These are phyloP conservation scores for Tenthredo scrophulariae DNA, from an alignment of 2,888 invertebrate genomes.

Conservation along the genomic window DNA sequence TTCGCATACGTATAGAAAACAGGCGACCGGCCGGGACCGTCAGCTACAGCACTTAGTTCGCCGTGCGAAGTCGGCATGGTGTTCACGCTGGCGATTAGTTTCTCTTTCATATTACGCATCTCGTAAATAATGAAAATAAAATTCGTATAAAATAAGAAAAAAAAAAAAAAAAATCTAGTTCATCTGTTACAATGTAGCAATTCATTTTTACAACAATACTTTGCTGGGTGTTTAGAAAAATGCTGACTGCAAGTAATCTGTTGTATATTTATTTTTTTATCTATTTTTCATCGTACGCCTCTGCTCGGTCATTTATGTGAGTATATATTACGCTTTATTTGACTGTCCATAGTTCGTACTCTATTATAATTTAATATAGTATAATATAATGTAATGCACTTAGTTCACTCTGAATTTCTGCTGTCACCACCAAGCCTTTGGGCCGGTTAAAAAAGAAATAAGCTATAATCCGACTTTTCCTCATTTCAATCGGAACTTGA, in stretches of 20 bases:
- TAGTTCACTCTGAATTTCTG: background rate
- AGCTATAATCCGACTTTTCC: background rate
- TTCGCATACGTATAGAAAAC: background rate
- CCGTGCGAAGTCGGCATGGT: constrained; percentile 19
- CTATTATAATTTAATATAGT: background rate
- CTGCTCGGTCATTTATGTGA: background rate
- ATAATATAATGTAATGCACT: background rate
- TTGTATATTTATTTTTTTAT: background rate
- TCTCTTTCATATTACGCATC: background rate
- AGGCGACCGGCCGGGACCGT: constrained; percentile 7
- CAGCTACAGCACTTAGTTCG: background rate
- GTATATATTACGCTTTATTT: background rate
- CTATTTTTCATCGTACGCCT: background rate
- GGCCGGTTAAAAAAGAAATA: background rate
- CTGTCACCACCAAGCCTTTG: background rate
- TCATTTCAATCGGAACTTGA: background rate
- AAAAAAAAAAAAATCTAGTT: background rate
- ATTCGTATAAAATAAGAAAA: background rate
- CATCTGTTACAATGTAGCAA: constrained; percentile 12
- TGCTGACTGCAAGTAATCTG: background rate
- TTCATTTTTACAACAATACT: background rate
- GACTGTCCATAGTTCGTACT: background rate
- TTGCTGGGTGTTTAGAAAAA: background rate
- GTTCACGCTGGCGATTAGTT: background rate
- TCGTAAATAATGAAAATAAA: background rate